Evolutionary conservation across 2,113 vertebrate genomes (phyloP).

Genomic region (Anarhynchus alexandrinus): DNA sequence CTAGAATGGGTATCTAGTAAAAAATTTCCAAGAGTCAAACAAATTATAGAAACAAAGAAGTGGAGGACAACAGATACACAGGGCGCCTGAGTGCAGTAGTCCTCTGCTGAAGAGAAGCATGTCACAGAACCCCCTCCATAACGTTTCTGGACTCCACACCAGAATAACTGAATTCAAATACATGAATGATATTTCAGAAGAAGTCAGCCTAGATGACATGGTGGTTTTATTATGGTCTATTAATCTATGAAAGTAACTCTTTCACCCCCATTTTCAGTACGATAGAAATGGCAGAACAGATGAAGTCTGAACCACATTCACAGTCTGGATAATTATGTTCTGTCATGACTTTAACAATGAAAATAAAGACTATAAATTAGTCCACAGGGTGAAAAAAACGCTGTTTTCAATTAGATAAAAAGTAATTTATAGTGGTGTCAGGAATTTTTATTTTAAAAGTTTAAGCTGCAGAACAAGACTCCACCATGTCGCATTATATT

Average conservation of each 20-base stretch:
- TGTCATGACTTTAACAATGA: neutral
- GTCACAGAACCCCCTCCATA: neutral
- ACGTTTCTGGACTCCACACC: neutral
- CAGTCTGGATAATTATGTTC: neutral
- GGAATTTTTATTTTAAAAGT: neutral
- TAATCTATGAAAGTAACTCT: neutral
- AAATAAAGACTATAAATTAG: neutral
- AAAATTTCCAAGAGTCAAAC: neutral
- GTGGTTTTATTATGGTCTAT: neutral
- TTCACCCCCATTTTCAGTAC: neutral
- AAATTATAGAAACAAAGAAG: neutral
- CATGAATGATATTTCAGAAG: neutral
- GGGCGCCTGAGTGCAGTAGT: neutral
- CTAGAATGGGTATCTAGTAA: neutral
- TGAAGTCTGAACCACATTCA: neutral
- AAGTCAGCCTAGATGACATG: neutral
- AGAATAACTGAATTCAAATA: neutral
- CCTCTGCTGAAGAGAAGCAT: neutral
- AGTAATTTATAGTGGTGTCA: neutral
- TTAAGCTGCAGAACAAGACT: neutral
- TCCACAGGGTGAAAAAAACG: neutral
- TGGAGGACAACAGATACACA: neutral
- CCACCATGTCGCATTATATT: neutral
- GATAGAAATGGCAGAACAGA: neutral
- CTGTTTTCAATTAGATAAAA: constrained; percentile 1